Conservation (phyloP, 2,113 vertebrate species). For the Fulica atra region DNA sequence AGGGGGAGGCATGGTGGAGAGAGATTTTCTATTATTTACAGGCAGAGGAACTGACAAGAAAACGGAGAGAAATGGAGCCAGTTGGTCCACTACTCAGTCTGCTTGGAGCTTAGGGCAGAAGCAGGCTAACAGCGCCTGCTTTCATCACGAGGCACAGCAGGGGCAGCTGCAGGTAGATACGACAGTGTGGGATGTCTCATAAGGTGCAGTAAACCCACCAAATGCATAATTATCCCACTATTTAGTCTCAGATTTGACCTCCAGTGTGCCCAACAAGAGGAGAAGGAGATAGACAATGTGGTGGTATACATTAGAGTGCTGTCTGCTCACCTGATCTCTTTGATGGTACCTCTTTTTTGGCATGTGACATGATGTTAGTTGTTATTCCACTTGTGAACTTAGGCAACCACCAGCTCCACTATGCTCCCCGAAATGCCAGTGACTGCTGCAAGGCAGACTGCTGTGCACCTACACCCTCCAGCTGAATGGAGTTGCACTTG, state of each 20-base stretch:
- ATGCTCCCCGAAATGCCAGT: background rate
- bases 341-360: background rate
- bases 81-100: conserved; percentile 1
- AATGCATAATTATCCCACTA: conserved; percentile 15
- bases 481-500: background rate
- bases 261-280: background rate
- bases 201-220: background rate
- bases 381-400: background rate
- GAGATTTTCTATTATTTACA: conserved; percentile 74
- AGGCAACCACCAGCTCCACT: background rate
- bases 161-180: background rate
- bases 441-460: background rate
- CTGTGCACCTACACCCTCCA: background rate
- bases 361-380: background rate
- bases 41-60: conserved; percentile 52
- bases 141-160: background rate
- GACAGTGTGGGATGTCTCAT: conserved; percentile 45
- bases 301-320: background rate
- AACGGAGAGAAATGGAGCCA: conserved; percentile 39
- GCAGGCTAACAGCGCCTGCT: background rate
- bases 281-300: background rate
- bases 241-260: conserved; percentile 41
- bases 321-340: background rate
- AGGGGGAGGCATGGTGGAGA: conserved; percentile 58
- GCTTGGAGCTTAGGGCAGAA: conserved; percentile 38